Evolutionary conservation across 2,113 vertebrate species (phyloP).

Genomic region (Thalassarche chlororhynchos): DNA sequence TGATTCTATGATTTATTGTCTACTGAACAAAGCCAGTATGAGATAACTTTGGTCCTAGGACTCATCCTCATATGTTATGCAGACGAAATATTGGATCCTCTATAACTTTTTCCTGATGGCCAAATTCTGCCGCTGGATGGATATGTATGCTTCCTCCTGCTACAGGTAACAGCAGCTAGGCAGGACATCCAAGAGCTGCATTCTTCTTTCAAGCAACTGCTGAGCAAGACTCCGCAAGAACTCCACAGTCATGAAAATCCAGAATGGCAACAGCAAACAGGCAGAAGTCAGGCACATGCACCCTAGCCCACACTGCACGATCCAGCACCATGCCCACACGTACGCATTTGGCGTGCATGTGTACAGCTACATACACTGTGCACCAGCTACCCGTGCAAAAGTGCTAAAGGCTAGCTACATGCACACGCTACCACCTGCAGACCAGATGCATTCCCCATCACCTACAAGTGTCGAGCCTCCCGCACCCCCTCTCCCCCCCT

Average conservation of each 20-base stretch:
- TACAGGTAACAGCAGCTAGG: not conserved
- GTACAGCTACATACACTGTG: no score
- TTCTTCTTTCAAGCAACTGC: not conserved
- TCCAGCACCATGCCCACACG: fast-evolving
- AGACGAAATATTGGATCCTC: not conserved
- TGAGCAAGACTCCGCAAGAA: not conserved
- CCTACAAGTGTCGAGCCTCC: fast-evolving
- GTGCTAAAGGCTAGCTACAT: no score
- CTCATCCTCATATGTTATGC: not conserved
- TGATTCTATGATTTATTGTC: not conserved
- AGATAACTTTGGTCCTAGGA: not conserved
- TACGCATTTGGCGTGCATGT: fast-evolving
- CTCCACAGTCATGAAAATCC: not conserved
- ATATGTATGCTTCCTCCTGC: fast-evolving
- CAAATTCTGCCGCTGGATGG: not conserved
- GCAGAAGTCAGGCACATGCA: not conserved
- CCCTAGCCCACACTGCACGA: no score
- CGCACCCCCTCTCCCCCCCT: fast-evolving
- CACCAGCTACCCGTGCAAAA: not conserved
- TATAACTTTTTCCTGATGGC: not conserved
- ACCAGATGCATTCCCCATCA: not conserved
- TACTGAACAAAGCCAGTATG: not conserved
- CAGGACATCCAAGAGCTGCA: not conserved
- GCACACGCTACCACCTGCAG: fast-evolving
- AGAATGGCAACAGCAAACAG: not conserved